These are phyloP conservation scores for Agraylea sexmaculata DNA, from an alignment of 1,140 invertebrate species.

Conservation along the genomic window DNA sequence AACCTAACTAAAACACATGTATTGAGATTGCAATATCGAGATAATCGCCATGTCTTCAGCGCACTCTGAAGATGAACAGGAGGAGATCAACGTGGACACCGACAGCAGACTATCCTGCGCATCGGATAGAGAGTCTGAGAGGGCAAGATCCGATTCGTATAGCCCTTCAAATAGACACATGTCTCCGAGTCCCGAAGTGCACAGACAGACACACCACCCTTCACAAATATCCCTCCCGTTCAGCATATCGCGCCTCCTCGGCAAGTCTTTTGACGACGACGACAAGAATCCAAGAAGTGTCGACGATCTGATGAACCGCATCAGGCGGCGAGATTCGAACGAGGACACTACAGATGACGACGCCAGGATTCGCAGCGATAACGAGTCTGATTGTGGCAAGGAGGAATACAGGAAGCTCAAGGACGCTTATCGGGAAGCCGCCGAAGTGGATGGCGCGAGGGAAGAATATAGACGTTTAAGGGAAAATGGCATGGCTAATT, in stretches of 20 bases:
- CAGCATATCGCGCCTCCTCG: slow-evolving; percentile 57
- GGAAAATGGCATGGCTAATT: slow-evolving; percentile 11
- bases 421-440: slow-evolving; percentile 3
- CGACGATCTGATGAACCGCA: slow-evolving; percentile 19
- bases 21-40: too few relatives aligned
- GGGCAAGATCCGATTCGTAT: slow-evolving; percentile 24
- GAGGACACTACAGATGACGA: slow-evolving; percentile 20
- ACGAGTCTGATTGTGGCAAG: slow-evolving; percentile 17
- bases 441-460: slow-evolving; percentile 12
- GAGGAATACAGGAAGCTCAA: slow-evolving; percentile 15
- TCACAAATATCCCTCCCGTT: slow-evolving; percentile 49
- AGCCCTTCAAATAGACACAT: slow-evolving; percentile 23
- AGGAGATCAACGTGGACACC: slow-evolving; percentile 49
- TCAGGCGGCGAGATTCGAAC: slow-evolving; percentile 20
- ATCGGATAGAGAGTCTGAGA: slow-evolving; percentile 34
- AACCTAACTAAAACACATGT: too few relatives aligned
- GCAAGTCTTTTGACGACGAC: slow-evolving; percentile 51
- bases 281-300: slow-evolving; percentile 20
- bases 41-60: slow-evolving; percentile 43
- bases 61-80: slow-evolving; percentile 45
- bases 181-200: slow-evolving; percentile 27
- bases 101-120: slow-evolving; percentile 46
- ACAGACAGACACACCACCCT: slow-evolving; percentile 36
- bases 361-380: slow-evolving; percentile 18
- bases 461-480: slow-evolving; percentile 19